A percentile compares a stretch with the other conserved stretches of the same genome.
These are phyloP conservation scores for Lasioglossum calceatum DNA, from an alignment of 2,888 invertebrate genomes.

Conservation along the genomic window DNA sequence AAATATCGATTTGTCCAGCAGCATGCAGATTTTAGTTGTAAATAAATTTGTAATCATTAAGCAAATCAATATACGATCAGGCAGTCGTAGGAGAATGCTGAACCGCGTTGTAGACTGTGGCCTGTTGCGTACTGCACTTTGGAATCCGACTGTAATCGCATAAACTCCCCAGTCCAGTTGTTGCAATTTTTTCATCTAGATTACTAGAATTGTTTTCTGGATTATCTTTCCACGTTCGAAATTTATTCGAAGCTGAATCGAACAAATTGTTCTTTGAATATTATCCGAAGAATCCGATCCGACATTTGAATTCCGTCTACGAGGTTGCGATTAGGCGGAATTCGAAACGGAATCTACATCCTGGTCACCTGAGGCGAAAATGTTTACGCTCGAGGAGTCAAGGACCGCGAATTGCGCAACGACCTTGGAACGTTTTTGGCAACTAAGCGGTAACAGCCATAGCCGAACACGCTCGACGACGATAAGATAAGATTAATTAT, in stretches of 20 bases:
- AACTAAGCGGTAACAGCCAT: not conserved
- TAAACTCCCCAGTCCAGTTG: not conserved
- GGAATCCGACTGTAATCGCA: not conserved
- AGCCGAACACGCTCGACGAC: not conserved
- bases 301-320: not conserved
- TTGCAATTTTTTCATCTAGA: not conserved
- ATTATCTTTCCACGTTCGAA: not conserved
- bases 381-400: not conserved
- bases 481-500: conserved; percentile 3
- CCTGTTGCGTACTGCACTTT: not conserved
- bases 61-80: not conserved
- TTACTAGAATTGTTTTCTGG: not conserved
- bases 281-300: not conserved
- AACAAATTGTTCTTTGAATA: not conserved
- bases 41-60: not conserved
- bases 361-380: not conserved
- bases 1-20: too few relatives aligned
- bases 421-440: not conserved
- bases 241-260: not conserved
- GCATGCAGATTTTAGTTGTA: not conserved
- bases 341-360: not conserved
- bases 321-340: not conserved
- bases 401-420: not conserved
- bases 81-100: not conserved
- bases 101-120: not conserved